Evolutionary conservation across 1,140 invertebrate genomes (phyloP).

Genomic region (Platyura marginata): DNA sequence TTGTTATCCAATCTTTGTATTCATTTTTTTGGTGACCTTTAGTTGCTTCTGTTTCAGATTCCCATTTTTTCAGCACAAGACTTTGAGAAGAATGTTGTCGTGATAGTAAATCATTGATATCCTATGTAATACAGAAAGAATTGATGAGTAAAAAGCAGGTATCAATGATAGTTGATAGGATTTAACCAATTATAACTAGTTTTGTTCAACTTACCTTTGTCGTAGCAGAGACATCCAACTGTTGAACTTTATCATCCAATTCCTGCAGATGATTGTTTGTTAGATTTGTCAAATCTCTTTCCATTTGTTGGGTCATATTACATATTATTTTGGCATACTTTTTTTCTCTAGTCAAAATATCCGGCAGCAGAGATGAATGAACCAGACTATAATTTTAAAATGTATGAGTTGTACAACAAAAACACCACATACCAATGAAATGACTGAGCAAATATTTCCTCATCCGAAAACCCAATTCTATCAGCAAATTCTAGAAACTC

Average conservation of each 20-base stretch:
- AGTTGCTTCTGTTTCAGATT: slow-evolving; percentile 54
- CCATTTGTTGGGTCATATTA: slow-evolving; percentile 40
- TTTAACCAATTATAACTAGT: slow-evolving; percentile 7
- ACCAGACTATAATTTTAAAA: slow-evolving; percentile 34
- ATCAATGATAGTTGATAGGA: no score
- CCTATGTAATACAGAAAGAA: no score
- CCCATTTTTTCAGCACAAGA: slow-evolving; percentile 56
- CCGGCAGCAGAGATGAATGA: slow-evolving; percentile 55
- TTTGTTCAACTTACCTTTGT: slow-evolving; percentile 9
- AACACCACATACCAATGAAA: slow-evolving; percentile 34
- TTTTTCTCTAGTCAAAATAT: slow-evolving; percentile 62
- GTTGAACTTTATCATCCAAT: slow-evolving; percentile 21
- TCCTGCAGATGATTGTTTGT: slow-evolving; percentile 37
- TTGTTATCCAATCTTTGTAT: slow-evolving; percentile 61
- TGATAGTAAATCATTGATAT: slow-evolving; percentile 58
- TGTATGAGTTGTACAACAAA: no score
- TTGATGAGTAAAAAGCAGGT: no score
- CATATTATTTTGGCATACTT: slow-evolving; percentile 51
- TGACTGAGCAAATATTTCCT: slow-evolving; percentile 61
- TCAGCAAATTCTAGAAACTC: slow-evolving; percentile 47
- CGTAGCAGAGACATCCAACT: slow-evolving; percentile 21
- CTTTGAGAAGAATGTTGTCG: slow-evolving; percentile 43
- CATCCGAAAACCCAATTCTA: slow-evolving; percentile 49
- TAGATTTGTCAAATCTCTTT: slow-evolving; percentile 41
- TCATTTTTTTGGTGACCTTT: slow-evolving; percentile 60